Evolutionary conservation across 2,797 vertebrate species (phyloP), one percentile per base, ranked within the genome.

Genomic region (Coluber constrictor): DNA sequence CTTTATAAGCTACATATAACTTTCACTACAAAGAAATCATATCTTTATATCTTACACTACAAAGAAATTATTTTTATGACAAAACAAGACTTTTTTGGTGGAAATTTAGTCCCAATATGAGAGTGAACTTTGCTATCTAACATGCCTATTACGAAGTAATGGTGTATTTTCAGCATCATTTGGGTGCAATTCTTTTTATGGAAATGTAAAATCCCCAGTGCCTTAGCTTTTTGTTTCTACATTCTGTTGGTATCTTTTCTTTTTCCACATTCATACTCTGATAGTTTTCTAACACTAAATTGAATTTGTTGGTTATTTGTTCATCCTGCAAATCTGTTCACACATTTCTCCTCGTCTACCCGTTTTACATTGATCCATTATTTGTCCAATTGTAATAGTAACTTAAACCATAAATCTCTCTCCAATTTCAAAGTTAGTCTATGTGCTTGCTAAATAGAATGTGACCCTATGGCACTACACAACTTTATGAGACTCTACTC

Each of bases 311-410:
- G 27, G 37, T 92, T 90, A 92, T 92, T 90, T 92, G 93, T 88
- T 88, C 91, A 94, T 90, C 57, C 86, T 90, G 55, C 63, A 92
- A 83, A 70, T 90, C 86, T 83, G 27, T 92, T 92, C 86, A 57
- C 59, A 86, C 70, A 63, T 90, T 94, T 88, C 91, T 94, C 57
- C 86, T 90, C 29, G 89, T 92, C 51, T 91, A 56, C 32, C 83
- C 87, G 9, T 47, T 89, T 94, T 92, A 92, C 88, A 57, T 66
- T 92, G 57, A 91, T 88, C 86, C 86, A 90, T 86, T 90, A 86
- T 94, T 94, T 90, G 86, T 92, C 89, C 89, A 90, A 89, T 91
- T 92, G 92, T 91, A 92, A 92, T 59, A 86, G 91, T 89, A 92
- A 94, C 86, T 91, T 94, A 60, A 90, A 90, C 90, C 66, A 86